Percentiles rank a stretch among this genome's conserved stretches.
Conservation (phyloP, 2,888 invertebrate species). For the Iphiclides podalirius region DNA sequence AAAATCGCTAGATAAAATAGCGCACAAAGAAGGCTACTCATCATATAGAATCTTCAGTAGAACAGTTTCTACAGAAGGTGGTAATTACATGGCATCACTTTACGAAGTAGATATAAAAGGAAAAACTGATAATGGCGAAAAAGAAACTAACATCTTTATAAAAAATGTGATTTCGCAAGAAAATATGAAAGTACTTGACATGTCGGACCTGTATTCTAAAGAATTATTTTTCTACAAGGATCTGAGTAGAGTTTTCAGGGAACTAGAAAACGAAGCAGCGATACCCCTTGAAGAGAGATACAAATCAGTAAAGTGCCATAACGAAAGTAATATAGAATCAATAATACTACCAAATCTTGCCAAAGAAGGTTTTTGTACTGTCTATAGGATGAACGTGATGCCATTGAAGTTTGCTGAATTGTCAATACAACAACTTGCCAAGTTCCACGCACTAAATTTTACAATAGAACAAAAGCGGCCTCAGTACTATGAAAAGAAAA, state of each 20-base stretch:
- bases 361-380: slow-evolving; percentile 38
- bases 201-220: slow-evolving; percentile 35
- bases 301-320: slow-evolving; percentile 37
- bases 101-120: slow-evolving; percentile 47
- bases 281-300: slow-evolving; percentile 40
- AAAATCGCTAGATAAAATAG: slow-evolving; percentile 34
- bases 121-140: slow-evolving; percentile 36
- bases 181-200: slow-evolving; percentile 30
- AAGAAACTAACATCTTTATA: slow-evolving; percentile 47
- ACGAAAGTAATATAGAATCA: slow-evolving; percentile 37
- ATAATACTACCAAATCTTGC: slow-evolving; percentile 49
- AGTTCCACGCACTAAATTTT: slow-evolving; percentile 39
- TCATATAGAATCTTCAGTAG: slow-evolving; percentile 33
- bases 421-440: slow-evolving; percentile 37
- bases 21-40: slow-evolving; percentile 34
- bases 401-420: slow-evolving; percentile 36
- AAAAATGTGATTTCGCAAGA: slow-evolving; percentile 38
- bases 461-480: slow-evolving; percentile 33
- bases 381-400: slow-evolving; percentile 32
- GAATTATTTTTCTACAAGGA: slow-evolving; percentile 44
- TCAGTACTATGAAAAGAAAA: slow-evolving; percentile 29
- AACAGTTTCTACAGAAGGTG: slow-evolving; percentile 41
- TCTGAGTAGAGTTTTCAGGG: slow-evolving; percentile 31
- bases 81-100: slow-evolving; percentile 44
- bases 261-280: slow-evolving; percentile 37